Percentiles rank a stretch among this genome's conserved stretches.
These are phyloP conservation scores for Caenorhabditis wallacei DNA, from an alignment of 2,888 invertebrate genomes.

Conservation along the genomic window DNA sequence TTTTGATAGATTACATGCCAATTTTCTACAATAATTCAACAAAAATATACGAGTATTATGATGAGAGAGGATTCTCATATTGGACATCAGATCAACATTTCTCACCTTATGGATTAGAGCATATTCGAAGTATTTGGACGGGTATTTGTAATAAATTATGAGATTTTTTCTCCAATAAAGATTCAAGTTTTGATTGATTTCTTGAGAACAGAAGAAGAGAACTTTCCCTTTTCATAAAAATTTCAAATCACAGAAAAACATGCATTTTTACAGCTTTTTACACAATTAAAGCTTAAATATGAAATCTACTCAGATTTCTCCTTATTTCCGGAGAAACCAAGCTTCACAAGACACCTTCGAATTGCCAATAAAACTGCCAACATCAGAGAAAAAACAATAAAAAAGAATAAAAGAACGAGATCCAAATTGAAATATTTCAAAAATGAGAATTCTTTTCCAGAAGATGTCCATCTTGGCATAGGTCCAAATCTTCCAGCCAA, in stretches of 20 bases:
- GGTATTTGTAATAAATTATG: slow-evolving; percentile 33
- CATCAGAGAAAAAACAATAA: slow-evolving; percentile 2
- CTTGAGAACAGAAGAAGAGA: no score
- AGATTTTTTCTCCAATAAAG: no score
- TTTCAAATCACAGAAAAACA: no score
- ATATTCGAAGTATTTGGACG: slow-evolving; percentile 33
- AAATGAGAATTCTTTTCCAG: slow-evolving; percentile 46
- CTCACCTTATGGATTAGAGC: slow-evolving; percentile 41
- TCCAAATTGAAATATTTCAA: slow-evolving; percentile 63
- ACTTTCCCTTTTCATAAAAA: no score
- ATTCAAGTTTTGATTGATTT: no score
- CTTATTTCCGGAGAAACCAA: slow-evolving; percentile 56
- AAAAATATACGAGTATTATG: slow-evolving; percentile 36
- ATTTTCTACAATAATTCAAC: slow-evolving; percentile 25
- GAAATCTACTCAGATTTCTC: slow-evolving; percentile 50
- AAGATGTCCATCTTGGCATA: slow-evolving; percentile 52
- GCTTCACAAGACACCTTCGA: slow-evolving; percentile 35
- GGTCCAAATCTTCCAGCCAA: slow-evolving; percentile 60
- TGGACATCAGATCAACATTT: slow-evolving; percentile 33
- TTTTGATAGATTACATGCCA: slow-evolving; percentile 24
- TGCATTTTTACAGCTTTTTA: no score
- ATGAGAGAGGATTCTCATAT: slow-evolving; percentile 42
- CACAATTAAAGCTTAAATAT: no score
- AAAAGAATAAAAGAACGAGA: slow-evolving; percentile 37
- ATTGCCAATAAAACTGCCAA: background rate